Evolutionary conservation across 2,113 vertebrate species (phyloP).

Genomic region (Motacilla tschutschensis): DNA sequence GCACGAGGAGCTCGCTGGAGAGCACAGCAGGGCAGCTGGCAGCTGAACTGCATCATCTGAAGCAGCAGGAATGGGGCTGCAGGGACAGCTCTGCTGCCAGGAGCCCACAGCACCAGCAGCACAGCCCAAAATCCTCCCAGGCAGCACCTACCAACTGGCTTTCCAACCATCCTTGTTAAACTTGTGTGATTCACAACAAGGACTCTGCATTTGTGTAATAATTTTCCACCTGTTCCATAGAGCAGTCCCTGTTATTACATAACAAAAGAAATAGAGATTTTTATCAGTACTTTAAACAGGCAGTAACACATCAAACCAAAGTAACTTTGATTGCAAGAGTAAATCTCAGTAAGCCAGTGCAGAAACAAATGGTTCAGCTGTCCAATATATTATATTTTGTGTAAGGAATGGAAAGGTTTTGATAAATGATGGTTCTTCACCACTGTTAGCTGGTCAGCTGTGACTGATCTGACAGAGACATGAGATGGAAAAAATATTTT

Average conservation of each 20-base stretch:
- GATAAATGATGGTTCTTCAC: not conserved
- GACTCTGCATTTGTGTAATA: not conserved
- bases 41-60: accelerated
- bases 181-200: not conserved
- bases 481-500: not conserved
- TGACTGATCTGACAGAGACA: not conserved
- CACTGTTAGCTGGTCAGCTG: not conserved
- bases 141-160: not conserved
- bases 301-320: not conserved
- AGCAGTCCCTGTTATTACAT: not conserved
- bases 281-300: not conserved
- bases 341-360: not conserved
- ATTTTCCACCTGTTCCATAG: not conserved
- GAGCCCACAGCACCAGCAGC: not conserved
- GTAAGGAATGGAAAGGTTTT: not conserved
- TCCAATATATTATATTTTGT: not conserved
- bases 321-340: not conserved
- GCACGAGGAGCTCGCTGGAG: not conserved
- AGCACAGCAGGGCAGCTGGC: not conserved
- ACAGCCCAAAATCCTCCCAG: not conserved
- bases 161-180: not conserved
- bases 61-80: not conserved
- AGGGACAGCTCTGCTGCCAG: not conserved
- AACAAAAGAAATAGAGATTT: not conserved
- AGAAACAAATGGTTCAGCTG: not conserved